Evolutionary conservation across 2,113 vertebrate genomes (phyloP), one percentile per base, ranked within the genome.

Genomic region (Blennius ocellaris): DNA sequence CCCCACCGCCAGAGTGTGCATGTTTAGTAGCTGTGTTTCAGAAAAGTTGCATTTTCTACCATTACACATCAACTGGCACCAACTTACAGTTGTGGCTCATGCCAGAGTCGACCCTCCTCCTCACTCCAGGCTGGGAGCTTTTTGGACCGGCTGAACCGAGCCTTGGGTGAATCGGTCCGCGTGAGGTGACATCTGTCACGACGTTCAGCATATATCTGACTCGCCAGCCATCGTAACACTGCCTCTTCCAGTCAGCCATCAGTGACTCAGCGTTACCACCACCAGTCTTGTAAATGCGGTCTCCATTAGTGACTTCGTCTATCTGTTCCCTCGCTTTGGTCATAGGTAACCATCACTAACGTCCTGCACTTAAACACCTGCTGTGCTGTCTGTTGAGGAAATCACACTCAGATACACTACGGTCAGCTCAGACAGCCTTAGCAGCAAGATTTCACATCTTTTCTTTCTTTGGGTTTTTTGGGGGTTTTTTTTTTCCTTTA

Each of bases 71-170:
- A 54, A 50, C 81, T 79, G 69, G 83, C 67, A 58, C n/a, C 12
- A 7, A 55, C 21, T 68, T 37, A 44, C 53, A 77, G 79, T 71
- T 61, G 60, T 68, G 52, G 41, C 48, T 65, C 14, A 10, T 51
- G 73, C 73, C 74, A 76, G 56, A 40, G 50, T 66, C 78, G 73
- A 21, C 84, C 81, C 65, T 71, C 80, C 63, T 62, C 71, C 80
- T 66, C 62, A 11, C 62, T 64, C 60, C 16, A 55, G 70, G 69
- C 36, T 76, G 61, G 58, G 40, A 55, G 76, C 64, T 80, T 43
- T 16, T 44, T 49, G 50, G 61, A 37, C 61, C 70, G 44, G 62
- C 60, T 77, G 60, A 87, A 82, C 69, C 69, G 7, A 63, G 62
- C 65, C 60, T n/a, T 21, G 43, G 49, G 59, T 21, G 4, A 61